phyloP scores from a whole-genome alignment of 2,113 vertebrate genomes.

The Cololabis saira region DNA sequence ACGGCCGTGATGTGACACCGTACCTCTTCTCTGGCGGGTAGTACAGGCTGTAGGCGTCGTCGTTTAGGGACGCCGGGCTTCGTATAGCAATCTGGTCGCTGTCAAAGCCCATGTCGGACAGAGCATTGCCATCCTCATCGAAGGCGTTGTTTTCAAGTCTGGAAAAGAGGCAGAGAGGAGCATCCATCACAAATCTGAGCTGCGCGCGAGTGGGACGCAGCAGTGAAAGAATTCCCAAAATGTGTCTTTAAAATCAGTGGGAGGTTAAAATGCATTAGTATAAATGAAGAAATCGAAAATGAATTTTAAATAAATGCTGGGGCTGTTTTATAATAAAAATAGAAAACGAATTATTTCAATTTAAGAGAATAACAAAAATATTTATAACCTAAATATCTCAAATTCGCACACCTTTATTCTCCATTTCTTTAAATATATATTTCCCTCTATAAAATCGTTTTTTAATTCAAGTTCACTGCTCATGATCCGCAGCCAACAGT shows the following conservation, averaged over 20 bases:
- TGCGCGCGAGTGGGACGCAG: slow-evolving; percentile 36
- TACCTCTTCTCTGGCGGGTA: slow-evolving; percentile 92
- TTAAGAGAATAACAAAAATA: not conserved
- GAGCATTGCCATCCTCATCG: slow-evolving; percentile 90
- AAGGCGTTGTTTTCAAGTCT: slow-evolving; percentile 94
- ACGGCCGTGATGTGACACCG: slow-evolving; percentile 29
- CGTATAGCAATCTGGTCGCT: slow-evolving; percentile 86
- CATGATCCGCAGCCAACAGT: not conserved
- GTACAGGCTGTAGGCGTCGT: slow-evolving; percentile 87
- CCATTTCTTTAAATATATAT: not conserved
- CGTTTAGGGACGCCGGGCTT: slow-evolving; percentile 87
- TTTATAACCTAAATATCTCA: no score
- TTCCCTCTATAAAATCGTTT: slow-evolving; percentile 12
- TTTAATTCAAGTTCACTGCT: slow-evolving; percentile 23
- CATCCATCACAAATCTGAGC: slow-evolving; percentile 43
- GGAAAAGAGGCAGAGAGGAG: slow-evolving; percentile 36
- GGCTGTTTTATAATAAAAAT: not conserved
- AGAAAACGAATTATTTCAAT: slow-evolving; percentile 24
- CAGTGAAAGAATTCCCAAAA: slow-evolving; percentile 48
- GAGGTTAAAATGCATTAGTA: not conserved
- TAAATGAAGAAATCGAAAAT: not conserved
- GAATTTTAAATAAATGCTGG: slow-evolving; percentile 1
- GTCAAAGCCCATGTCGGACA: slow-evolving; percentile 89
- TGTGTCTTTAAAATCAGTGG: slow-evolving; percentile 19
- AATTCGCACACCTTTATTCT: not conserved